These are phyloP conservation scores for Gallinago media DNA, from an alignment of 2,113 vertebrate genomes.

Conservation along the genomic window DNA sequence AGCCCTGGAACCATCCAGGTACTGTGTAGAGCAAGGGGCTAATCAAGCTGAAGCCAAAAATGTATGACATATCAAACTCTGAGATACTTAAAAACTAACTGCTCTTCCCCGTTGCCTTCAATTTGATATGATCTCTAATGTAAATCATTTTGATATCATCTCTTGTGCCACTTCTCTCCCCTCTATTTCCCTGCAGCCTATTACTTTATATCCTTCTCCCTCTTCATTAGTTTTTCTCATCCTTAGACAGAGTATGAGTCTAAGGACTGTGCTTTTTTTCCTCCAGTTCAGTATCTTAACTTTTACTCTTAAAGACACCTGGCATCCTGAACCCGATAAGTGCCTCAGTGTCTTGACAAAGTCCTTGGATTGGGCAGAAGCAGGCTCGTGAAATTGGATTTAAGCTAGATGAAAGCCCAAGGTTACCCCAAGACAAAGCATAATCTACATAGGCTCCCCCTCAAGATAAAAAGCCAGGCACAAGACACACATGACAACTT, in stretches of 20 bases:
- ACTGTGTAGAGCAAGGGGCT: neutral
- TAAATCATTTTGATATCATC: neutral
- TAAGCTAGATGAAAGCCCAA: neutral
- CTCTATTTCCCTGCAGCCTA: neutral
- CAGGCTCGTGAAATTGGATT: neutral
- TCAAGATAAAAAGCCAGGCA: neutral
- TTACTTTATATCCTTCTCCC: neutral
- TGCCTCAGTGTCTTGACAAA: neutral
- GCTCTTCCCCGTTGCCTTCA: neutral
- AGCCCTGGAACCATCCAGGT: neutral
- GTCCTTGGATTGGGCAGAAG: neutral
- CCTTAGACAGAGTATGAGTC: neutral
- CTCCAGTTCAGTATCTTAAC: neutral
- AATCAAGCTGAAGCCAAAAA: neutral
- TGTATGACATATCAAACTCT: neutral
- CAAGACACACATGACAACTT: neutral
- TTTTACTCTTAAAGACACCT: neutral
- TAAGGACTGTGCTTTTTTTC: neutral
- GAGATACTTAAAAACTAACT: neutral
- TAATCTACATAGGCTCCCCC: neutral
- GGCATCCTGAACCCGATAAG: neutral
- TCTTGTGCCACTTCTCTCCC: neutral
- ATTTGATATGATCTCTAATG: neutral
- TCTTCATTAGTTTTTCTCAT: neutral
- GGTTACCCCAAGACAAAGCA: neutral